A percentile compares a stretch with the other conserved stretches of the same genome.
These are phyloP conservation scores for Fragum sueziense DNA, from an alignment of 2,888 invertebrate species.

Conservation along the genomic window DNA sequence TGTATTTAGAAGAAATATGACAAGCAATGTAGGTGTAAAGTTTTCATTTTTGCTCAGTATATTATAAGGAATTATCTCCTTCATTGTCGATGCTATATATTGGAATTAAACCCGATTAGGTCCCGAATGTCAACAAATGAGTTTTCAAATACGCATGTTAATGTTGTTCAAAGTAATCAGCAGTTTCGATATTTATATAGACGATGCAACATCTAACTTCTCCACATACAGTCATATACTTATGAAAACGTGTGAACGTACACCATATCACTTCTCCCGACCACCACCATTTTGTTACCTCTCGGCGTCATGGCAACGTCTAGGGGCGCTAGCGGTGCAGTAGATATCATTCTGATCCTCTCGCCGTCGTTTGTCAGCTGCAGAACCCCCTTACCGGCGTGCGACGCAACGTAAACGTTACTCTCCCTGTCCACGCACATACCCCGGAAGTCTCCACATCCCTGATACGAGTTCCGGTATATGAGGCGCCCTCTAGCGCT, in stretches of 20 bases:
- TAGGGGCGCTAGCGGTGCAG: slow-evolving; percentile 48
- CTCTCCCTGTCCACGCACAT: slow-evolving; percentile 48
- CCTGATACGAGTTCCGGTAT: slow-evolving; percentile 47
- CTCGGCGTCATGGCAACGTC: slow-evolving; percentile 44
- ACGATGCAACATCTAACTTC: too few species aligned
- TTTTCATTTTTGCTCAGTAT: too few species aligned
- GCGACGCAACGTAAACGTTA: slow-evolving; percentile 44
- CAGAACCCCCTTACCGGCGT: slow-evolving; percentile 46
- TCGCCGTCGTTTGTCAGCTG: slow-evolving; percentile 48
- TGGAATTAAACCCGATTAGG: too few species aligned
- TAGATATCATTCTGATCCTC: slow-evolving; percentile 48
- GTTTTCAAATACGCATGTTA: too few species aligned
- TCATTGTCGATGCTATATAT: too few species aligned
- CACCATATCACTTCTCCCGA: slow-evolving; percentile 50
- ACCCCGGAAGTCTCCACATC: slow-evolving; percentile 48
- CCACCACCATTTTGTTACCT: slow-evolving; percentile 50
- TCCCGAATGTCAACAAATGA: too few species aligned
- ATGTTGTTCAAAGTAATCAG: too few species aligned
- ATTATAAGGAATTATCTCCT: too few species aligned
- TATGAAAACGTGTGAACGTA: slow-evolving; percentile 45
- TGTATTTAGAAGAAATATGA: too few species aligned
- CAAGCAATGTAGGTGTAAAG: too few species aligned
- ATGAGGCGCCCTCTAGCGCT: slow-evolving; percentile 36
- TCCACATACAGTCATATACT: too few species aligned
- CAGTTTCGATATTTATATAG: too few species aligned